Evolutionary conservation across 1,140 invertebrate species (phyloP), one percentile per base, ranked within the genome.

Genomic region (Amyelois transitella): DNA sequence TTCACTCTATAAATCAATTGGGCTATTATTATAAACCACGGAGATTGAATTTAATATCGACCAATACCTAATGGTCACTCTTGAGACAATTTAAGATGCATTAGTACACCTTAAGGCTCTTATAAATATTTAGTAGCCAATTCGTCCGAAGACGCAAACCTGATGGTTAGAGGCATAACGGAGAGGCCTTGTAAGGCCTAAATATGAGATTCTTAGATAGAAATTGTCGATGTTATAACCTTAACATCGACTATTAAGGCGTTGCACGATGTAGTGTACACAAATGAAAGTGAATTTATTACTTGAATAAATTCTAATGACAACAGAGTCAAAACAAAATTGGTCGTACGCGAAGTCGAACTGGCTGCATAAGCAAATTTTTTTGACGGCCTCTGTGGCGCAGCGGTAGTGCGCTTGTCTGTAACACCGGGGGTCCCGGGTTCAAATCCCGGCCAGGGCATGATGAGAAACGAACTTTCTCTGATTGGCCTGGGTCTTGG

Each of bases 91-190:
- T 77, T 75, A 72, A 73, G 62, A 54, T 63, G 55, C 65, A 75
- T 72, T 76, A 76, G 60, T 60, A 54, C 28, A 64, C 53, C 71
- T 60, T 56, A 53, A 55, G 55, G 78, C 69, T 58, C 59, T 62
- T 70, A 75, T 76, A 75, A 65, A 75, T 80, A 72, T 76, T 76
- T 77, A 76, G 69, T 61, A 72, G 66, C 60, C 72, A 71, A 77
- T 77, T 64, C 72, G 64, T 77, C 66, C 52, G 50, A 55, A 22
- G 18, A 48, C 25, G 12, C 21, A 43, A 28, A 59, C 60, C 43
- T 53, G 48, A 50, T 58, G 28, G 56, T 62, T 58, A 56, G 43
- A 21, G 14, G 21, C 28, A 49, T 66, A 66, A 66, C 64, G 56
- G 57, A 53, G 17, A n/a, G 32, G 4, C n/a, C 32, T 38, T 38